Base-by-base conservation (phyloP, 1,140 invertebrate genomes). In the Hylaeus volcanicus region DNA sequence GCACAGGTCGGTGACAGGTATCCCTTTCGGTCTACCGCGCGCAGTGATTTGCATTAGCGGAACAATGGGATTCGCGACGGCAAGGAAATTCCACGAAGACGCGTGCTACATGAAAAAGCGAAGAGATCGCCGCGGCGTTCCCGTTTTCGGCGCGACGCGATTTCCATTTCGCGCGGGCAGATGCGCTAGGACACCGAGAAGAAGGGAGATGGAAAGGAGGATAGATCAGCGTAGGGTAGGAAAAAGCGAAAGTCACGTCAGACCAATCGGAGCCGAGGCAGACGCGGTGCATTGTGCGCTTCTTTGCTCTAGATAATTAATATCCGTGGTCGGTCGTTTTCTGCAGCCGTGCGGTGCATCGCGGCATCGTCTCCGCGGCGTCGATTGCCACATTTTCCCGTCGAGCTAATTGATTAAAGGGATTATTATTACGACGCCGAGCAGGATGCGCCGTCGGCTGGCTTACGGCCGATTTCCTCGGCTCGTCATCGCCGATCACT, bases 241-340 rank as follows among this genome's bases (percentile, higher is more conserved):
- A 87, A 90, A 80, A 88, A 89, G 87, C 87, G 88, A 90, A 90
- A 90, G 88, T 90, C 81, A 83, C 70, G 80, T 78, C 70, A 76
- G 76, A 71, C 79, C 74, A 77, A 77, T 74, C 80, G 68, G 41
- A 60, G 71, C 15, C 37, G 65, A 72, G 76, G 26, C 58, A 51
- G 63, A 61, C 64, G 26, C 26, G 58, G 74, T 43, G 81, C 78
- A 89, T 89, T 89, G 87, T 89, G 74, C 79, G 84, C 85, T 83
- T 88, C 84, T 88, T 68, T 89, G 89, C 88, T 88, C 89, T 43
- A 89, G 88, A 90, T 91, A 90, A 91, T 91, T 90, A 91, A 90
- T 90, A 90, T 90, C 86, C 88, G 86, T 89, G 75, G 68, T 77
- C 72, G 81, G 73, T 71, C 77, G 81, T 83, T 84, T 83, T 79